Conservation (phyloP, 2,888 invertebrate species). For the Pyrochroa serraticornis region DNA sequence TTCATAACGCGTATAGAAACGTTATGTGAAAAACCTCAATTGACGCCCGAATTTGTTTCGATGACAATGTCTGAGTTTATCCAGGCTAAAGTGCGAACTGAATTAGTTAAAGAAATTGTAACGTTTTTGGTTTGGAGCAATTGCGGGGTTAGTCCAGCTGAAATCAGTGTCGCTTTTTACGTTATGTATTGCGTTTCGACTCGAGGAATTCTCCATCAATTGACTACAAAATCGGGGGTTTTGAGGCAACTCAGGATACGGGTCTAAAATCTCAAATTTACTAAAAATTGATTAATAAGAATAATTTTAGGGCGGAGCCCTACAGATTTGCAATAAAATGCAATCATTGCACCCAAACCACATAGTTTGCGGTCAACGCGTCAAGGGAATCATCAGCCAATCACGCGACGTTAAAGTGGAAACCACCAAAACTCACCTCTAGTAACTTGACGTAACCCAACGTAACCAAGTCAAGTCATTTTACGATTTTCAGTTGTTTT, state of each 20-base stretch:
- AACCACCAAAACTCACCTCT: constrained; percentile 31
- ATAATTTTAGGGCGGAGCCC: constrained; percentile 38
- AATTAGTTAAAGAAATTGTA: constrained; percentile 32
- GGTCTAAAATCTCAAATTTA: constrained; percentile 24
- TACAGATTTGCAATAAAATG: constrained; percentile 38
- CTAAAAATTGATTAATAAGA: constrained; percentile 1
- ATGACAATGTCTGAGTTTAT: constrained; percentile 42
- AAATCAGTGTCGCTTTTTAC: constrained; percentile 45
- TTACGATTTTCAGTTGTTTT: constrained; percentile 34
- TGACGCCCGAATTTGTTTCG: constrained; percentile 12
- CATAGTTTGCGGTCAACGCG: constrained; percentile 31
- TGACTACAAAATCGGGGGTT: constrained; percentile 30
- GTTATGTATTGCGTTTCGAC: constrained; percentile 44
- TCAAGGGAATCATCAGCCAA: constrained; percentile 32
- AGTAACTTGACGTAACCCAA: constrained; percentile 20
- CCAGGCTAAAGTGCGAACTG: constrained; percentile 27
- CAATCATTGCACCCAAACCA: constrained; percentile 28
- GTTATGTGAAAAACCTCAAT: not conserved
- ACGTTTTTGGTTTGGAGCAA: constrained; percentile 38
- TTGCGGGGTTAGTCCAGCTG: constrained; percentile 39
- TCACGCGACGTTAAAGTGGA: constrained; percentile 28
- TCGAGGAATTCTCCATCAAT: constrained; percentile 36
- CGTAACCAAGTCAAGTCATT: not conserved
- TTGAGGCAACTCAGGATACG: constrained; percentile 36
- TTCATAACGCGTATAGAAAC: constrained; percentile 22